Conservation (phyloP, 2,888 invertebrate genomes). For the Dyspetes luteomarginatus region DNA sequence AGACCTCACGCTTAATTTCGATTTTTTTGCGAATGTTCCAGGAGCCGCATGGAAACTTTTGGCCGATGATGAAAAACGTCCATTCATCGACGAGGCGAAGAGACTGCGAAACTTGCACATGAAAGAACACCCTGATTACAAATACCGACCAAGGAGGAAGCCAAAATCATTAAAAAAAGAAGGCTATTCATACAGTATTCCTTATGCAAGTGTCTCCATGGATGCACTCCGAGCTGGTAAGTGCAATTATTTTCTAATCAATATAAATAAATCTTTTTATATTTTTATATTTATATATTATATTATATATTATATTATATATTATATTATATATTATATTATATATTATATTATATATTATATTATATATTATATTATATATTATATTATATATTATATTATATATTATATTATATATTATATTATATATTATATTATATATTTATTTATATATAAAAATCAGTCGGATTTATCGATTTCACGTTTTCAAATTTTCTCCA, state of each 20-base stretch:
- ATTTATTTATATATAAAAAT: no score
- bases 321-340: background rate
- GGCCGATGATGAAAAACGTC: conserved; percentile 96
- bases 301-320: background rate
- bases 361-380: no score
- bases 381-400: no score
- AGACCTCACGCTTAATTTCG: background rate
- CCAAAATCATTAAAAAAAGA: conserved; percentile 95
- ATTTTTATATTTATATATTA: background rate
- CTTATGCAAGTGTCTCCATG: conserved; percentile 95
- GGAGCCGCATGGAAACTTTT: conserved; percentile 98
- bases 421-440: no score
- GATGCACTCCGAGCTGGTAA: conserved; percentile 94
- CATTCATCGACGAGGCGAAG: conserved; percentile 99
- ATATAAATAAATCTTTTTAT: no score
- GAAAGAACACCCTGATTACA: conserved; percentile 98
- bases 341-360: no score
- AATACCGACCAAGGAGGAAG: conserved; percentile 95
- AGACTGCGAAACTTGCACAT: conserved; percentile 96
- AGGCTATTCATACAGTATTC: conserved; percentile 96
- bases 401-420: no score
- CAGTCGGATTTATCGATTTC: no score
- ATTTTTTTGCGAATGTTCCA: conserved; percentile 78
- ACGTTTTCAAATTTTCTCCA: no score
- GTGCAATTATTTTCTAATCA: conserved; percentile 72